Evolutionary conservation across 2,113 vertebrate genomes (phyloP).

Genomic region (Apteryx owenii): DNA sequence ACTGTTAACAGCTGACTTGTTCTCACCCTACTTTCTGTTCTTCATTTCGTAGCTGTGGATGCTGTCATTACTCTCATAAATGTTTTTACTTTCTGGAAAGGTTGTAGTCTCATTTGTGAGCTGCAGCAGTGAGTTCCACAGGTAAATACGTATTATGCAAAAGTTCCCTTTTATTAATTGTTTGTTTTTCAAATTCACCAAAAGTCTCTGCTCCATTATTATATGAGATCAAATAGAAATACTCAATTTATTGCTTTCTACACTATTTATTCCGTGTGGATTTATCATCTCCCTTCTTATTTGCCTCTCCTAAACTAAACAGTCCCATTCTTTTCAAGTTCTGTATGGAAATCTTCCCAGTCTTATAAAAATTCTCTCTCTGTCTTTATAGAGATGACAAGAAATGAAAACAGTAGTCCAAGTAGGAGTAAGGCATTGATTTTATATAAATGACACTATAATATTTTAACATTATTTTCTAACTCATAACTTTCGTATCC

Average conservation of each 20-base stretch:
- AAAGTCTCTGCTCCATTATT: not conserved
- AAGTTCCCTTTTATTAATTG: not conserved
- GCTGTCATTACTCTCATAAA: not conserved
- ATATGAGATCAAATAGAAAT: not conserved
- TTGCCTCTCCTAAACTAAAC: conserved; percentile 13
- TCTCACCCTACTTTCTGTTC: not conserved
- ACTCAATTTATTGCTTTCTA: not conserved
- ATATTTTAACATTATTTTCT: not conserved
- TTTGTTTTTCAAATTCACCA: not conserved
- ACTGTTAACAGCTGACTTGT: not conserved
- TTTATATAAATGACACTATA: not conserved
- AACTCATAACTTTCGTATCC: not conserved
- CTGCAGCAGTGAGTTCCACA: not conserved
- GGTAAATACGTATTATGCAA: not conserved
- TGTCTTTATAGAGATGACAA: not conserved
- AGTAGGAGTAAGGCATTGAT: not conserved
- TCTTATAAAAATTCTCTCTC: not conserved
- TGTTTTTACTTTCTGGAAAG: not conserved
- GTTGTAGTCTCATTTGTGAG: not conserved
- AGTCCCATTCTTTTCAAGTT: not conserved
- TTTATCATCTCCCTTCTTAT: not conserved
- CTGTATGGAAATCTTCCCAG: not conserved
- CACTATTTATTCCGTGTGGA: not conserved
- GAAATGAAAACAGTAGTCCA: not conserved
- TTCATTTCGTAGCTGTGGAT: not conserved